These are phyloP conservation scores for Ooceraea biroi DNA, from an alignment of 1,140 invertebrate genomes.

Conservation along the genomic window DNA sequence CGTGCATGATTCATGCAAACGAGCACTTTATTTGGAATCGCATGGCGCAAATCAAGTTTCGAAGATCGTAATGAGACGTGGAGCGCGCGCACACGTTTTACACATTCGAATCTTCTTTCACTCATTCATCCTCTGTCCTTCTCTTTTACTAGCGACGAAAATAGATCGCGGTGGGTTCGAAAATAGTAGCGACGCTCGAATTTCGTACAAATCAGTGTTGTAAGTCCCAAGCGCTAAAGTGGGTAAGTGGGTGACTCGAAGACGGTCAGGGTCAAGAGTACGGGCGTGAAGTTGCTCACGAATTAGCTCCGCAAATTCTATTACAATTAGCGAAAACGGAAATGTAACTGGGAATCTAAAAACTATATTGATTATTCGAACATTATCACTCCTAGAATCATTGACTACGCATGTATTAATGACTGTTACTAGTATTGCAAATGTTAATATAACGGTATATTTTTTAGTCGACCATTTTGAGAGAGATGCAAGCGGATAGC, in stretches of 20 bases:
- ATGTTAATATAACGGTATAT: too few species aligned
- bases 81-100: too few species aligned
- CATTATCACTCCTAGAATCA: too few species aligned
- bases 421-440: too few species aligned
- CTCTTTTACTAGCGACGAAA: slow-evolving; percentile 9
- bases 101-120: not conserved
- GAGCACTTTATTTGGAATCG: too few species aligned
- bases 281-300: not conserved
- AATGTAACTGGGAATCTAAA: slow-evolving; percentile 2
- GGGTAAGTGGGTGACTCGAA: slow-evolving; percentile 51
- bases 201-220: slow-evolving; percentile 51
- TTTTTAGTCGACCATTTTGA: too few species aligned
- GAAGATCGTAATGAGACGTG: too few species aligned
- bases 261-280: slow-evolving; percentile 60
- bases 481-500: too few species aligned
- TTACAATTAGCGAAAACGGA: slow-evolving; percentile 42
- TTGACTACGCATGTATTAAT: too few species aligned
- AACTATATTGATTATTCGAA: too few species aligned
- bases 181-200: slow-evolving; percentile 45
- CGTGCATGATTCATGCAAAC: too few species aligned
- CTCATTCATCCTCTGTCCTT: not conserved
- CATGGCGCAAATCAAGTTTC: too few species aligned
- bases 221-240: slow-evolving; percentile 49
- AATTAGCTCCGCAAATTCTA: slow-evolving; percentile 18
- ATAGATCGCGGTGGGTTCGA: slow-evolving; percentile 25